Percentiles rank a stretch among this genome's conserved stretches.
Conservation (phyloP, 2,888 invertebrate genomes). For the Thereva unica region DNA sequence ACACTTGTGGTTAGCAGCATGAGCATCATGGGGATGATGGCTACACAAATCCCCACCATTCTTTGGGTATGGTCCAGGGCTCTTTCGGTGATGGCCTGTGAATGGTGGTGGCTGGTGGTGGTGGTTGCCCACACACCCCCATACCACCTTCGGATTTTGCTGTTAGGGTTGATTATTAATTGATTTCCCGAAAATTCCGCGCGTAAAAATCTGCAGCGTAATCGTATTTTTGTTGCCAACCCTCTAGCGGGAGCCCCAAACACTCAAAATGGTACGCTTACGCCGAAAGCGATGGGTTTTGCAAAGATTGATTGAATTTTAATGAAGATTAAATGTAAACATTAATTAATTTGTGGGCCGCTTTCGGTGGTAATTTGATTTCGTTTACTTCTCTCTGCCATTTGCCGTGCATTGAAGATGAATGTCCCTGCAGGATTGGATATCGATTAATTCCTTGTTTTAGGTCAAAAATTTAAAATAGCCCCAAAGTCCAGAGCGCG, state of each 20-base stretch:
- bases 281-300: slow-evolving; percentile 10
- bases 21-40: no score
- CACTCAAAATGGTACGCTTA: no score
- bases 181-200: slow-evolving; percentile 21
- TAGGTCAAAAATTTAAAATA: no score
- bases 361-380: slow-evolving; percentile 40
- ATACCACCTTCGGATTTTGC: slow-evolving; percentile 4
- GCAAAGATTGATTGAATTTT: slow-evolving; percentile 36
- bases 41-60: no score
- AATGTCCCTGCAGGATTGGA: slow-evolving; percentile 9
- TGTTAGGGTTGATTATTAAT: slow-evolving; percentile 21
- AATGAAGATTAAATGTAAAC: slow-evolving; percentile 36
- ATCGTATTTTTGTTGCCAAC: slow-evolving; percentile 14
- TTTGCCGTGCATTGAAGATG: slow-evolving; percentile 5
- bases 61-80: no score
- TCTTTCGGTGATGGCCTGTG: no score
- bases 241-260: slow-evolving; percentile 3
- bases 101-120: no score
- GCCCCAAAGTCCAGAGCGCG: no score
- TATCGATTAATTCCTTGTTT: slow-evolving; percentile 11
- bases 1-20: no score
- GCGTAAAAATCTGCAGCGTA: slow-evolving; percentile 25
- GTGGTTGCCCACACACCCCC: no score
- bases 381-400: slow-evolving; percentile 5
- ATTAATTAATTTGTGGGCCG: slow-evolving; percentile 41